Evolutionary conservation across 2,797 vertebrate genomes (phyloP), one percentile per base, ranked within the genome.

Genomic region (Pampus argenteus): DNA sequence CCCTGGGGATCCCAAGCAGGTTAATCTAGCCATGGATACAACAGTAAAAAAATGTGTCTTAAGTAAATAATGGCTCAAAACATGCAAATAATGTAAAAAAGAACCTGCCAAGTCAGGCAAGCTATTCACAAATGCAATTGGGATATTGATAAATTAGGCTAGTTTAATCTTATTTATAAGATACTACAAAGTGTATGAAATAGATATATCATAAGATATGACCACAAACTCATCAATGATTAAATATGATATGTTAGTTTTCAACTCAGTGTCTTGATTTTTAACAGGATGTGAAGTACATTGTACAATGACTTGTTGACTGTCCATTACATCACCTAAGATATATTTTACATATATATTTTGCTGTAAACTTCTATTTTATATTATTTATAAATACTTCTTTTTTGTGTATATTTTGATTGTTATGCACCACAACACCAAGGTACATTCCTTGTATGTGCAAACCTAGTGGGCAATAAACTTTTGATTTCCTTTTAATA

Each of bases 281-380:
- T n/a, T 22, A 58, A 5, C 4, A 49, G 18, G 17, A 17, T 61
- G 10, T 36, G 34, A 45, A 18, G 50, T 52, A 28, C 1, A 10
- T 54, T 59, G 62, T 71, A 76, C 74, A 73, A 61, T 3, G 4
- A n/a, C 26, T 47, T 50, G 3, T 36, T 45, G 17, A 73, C 9
- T 62, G 23, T 50, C 31, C 22, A 40, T 60, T 31, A 31, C 29
- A 31, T 31, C 8, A 9, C 29, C 7, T 29, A 31, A 9, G 9
- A 5, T 31, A 31, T 31, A 31, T 31, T 31, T 31, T 31, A 31
- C 5, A 31, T 6, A 29, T 29, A 31, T 6, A 29, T 29, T 29
- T 29, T 29, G 15, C 6, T 40, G 14, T 14, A 40, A 14, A 14
- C 13, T 40, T 14, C 14, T 17, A 15, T 6, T 15, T 40, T 40